phyloP scores from a whole-genome alignment of 2,113 vertebrate species.

The Protomyctophum bolini region DNA sequence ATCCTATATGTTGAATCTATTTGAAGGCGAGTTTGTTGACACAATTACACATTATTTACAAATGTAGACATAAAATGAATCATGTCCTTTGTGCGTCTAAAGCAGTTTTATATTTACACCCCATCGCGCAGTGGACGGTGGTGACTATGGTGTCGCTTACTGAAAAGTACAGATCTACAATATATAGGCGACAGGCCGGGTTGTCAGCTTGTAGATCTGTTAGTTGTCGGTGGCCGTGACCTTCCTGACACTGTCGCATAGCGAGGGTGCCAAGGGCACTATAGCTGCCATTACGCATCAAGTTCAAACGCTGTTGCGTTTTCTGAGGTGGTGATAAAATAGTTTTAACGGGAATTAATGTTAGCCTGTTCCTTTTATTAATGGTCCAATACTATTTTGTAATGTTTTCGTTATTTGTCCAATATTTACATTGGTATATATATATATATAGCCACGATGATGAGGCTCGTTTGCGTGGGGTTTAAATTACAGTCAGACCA shows the following conservation, averaged over 20 bases:
- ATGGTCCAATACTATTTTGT: neutral
- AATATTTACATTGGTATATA: neutral
- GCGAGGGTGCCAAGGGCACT: constrained; percentile 45
- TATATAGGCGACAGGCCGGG: no score
- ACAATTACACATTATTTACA: constrained; percentile 30
- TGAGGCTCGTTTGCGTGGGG: no score
- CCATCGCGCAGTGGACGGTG: no score
- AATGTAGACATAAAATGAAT: neutral
- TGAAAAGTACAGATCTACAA: no score
- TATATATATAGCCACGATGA: neutral
- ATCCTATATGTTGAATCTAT: neutral
- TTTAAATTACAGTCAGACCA: no score
- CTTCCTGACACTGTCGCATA: constrained; percentile 51
- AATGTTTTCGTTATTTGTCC: neutral
- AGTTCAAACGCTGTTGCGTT: constrained; percentile 39
- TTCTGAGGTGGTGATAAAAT: constrained; percentile 9
- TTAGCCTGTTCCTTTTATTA: neutral
- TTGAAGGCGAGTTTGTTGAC: constrained; percentile 14
- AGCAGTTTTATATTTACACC: neutral
- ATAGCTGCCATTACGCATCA: constrained; percentile 51
- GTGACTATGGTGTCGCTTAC: no score
- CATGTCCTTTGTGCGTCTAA: constrained; percentile 54
- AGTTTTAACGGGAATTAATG: constrained; percentile 5
- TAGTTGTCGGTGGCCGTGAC: constrained; percentile 45
- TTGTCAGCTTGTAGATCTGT: no score